Evolutionary conservation across 2,113 vertebrate species (phyloP), one percentile per base, ranked within the genome.

Genomic region (Alosa alosa): DNA sequence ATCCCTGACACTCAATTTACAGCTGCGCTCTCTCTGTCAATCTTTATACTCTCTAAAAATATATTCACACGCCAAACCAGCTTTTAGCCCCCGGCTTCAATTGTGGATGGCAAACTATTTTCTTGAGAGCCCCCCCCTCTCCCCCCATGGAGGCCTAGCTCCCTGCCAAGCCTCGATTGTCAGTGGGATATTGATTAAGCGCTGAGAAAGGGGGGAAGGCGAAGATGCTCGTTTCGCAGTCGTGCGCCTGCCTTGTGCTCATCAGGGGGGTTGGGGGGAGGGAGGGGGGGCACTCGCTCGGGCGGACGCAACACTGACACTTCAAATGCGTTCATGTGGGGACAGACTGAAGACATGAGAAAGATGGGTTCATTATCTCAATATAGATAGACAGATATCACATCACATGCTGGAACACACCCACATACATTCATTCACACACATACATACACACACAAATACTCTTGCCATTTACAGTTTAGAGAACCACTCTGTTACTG

Each of bases 131-230:
- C 68, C 82, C 90, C 45, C 82, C 82, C 84, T 46, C 15, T 82
- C 75, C 55, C 81, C 72, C 85, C 85, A 83, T 84, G 52, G 13
- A 55, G 52, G 52, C 52, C 4, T 13, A 17, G 52, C 52, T 15
- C 52, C 15, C 52, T 18, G 84, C 82, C 83, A 84, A 84, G 81
- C 11, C 86, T 10, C 83, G 60, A 85, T 86, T 93, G 91, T 92
- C 86, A 85, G 90, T 86, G 83, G 90, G 93, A 85, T 93, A 94
- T 93, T 92, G 93, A 94, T 93, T 93, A 91, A 89, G 83, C 39
- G 72, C 86, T 88, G 90, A 85, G 90, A 88, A 49, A 87, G 72
- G 52, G 1, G 52, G 17, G 52, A 55, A 18, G 17, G 47, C 1
- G 47, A 49, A 49, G 85, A 87, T 50, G 86, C 88, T 87, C 85